Conservation (phyloP, 2,113 vertebrate species). For the Stegostoma tigrinum region DNA sequence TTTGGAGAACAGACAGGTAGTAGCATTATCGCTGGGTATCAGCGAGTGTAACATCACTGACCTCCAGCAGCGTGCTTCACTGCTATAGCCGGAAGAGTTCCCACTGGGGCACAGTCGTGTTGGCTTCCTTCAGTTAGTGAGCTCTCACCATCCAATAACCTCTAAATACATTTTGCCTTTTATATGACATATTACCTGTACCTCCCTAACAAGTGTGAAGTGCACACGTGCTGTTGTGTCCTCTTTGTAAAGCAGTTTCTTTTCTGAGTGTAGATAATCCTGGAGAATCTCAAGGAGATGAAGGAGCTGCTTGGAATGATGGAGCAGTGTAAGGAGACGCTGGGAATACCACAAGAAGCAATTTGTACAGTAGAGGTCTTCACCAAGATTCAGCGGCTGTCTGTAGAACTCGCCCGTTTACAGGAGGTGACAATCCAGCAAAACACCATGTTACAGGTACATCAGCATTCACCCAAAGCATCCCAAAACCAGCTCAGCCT, state of each 20-base stretch:
- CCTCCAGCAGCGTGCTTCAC: fast-evolving
- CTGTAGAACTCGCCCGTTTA: constrained; percentile 63
- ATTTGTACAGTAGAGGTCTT: constrained; percentile 68
- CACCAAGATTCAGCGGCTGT: constrained; percentile 58
- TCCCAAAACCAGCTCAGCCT: too few species aligned
- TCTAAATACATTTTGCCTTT: too few species aligned
- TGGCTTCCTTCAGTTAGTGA: not conserved
- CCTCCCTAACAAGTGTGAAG: too few species aligned
- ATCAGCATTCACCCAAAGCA: not conserved
- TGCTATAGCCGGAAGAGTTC: not conserved
- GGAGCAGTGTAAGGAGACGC: constrained; percentile 62
- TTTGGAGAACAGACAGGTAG: constrained; percentile 71
- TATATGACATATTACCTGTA: too few species aligned
- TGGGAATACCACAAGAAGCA: constrained; percentile 62
- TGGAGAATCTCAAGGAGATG: constrained; percentile 69
- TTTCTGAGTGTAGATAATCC: constrained; percentile 58
- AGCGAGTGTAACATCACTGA: not conserved
- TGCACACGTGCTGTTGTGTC: not conserved
- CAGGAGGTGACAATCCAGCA: constrained; percentile 72
- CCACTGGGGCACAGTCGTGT: not conserved
- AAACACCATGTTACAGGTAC: constrained; percentile 66
- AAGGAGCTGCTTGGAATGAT: constrained; percentile 67
- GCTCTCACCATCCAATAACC: too few species aligned
- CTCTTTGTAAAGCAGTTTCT: not conserved
- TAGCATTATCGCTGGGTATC: not conserved